Percentiles rank a stretch among this genome's conserved stretches.
phyloP scores from a whole-genome alignment of 2,113 vertebrate species.

The Cyanoderma ruficeps region DNA sequence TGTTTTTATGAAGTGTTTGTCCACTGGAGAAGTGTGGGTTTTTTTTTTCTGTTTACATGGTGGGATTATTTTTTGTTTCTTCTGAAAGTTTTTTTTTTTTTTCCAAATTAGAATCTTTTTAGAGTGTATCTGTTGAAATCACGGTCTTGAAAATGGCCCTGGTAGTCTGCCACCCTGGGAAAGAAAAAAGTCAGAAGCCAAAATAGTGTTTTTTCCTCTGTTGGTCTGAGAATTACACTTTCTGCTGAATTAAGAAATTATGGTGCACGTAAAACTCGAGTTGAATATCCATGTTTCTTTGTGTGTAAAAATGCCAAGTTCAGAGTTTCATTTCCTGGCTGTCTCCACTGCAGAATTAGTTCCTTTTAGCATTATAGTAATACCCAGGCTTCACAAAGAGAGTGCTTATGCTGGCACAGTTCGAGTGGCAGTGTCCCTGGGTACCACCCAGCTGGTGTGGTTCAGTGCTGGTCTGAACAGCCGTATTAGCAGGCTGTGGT shows the following conservation, averaged over 20 bases:
- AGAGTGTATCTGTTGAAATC: background rate
- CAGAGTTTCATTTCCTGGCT: slow-evolving; percentile 33
- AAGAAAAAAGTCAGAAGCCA: background rate
- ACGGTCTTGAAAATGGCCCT: background rate
- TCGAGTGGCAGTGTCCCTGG: background rate
- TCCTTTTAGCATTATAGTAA: background rate
- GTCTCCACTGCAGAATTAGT: background rate
- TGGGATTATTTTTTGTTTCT: slow-evolving; percentile 9
- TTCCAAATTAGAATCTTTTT: background rate
- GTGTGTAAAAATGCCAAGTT: background rate
- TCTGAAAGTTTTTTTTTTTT: background rate
- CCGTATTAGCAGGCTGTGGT: background rate
- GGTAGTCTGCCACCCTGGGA: background rate
- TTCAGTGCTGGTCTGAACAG: background rate
- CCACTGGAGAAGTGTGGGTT: background rate
- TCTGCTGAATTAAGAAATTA: background rate
- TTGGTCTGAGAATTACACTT: background rate
- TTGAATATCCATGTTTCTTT: background rate
- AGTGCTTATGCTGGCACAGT: background rate
- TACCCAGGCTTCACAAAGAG: background rate
- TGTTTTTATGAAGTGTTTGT: background rate
- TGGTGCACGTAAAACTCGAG: background rate
- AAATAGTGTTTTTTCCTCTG: background rate
- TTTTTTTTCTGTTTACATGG: background rate
- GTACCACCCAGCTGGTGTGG: background rate